Evolutionary conservation across 2,888 invertebrate species (phyloP), one percentile per base, ranked within the genome.

Genomic region (Andrena fulva): DNA sequence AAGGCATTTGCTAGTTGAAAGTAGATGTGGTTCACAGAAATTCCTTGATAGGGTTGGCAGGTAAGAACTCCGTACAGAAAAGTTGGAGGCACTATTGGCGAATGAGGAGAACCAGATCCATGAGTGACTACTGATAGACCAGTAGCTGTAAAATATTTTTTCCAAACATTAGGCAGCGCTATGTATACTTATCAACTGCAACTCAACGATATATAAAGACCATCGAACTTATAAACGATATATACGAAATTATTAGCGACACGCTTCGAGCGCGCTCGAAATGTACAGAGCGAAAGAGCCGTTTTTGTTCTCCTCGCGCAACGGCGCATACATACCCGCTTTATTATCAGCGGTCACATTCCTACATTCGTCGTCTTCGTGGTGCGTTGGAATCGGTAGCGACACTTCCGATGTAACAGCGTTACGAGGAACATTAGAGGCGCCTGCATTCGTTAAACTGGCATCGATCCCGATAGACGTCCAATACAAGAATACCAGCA

Each of bases 1-100:
- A 97, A 97, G 86, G 97, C 95, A 94, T 98, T 97, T 89, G 97
- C 97, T 92, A 97, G 95, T 95, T 98, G 98, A 95, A 97, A 98
- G 94, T 97, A 97, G 84, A 97, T 94, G 94, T 98, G 97, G 94
- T 97, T 97, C 90, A 95, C 95, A 89, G 95, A 95, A 87, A 95
- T 91, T 86, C 93, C 94, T 91, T 93, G 93, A 88, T 93, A 93
- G 84, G 93, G 93, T 90, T 93, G 93, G 91, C 93, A 93, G 90
- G 93, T 93, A 82, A 93, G 91, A 91, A 91, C 92, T 92, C 91
- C 92, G 89, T 90, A 91, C 83, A 93, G 91, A 90, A 93, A 92
- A 75, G 89, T 91, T 90, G 93, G 92, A 93, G 93, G 93, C 93
- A 93, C 93, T 93, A 92, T 91, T 89, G 93, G 93, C 90, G 91